Evolutionary conservation across 2,113 vertebrate genomes (phyloP).

Genomic region (Caranx melampygus): DNA sequence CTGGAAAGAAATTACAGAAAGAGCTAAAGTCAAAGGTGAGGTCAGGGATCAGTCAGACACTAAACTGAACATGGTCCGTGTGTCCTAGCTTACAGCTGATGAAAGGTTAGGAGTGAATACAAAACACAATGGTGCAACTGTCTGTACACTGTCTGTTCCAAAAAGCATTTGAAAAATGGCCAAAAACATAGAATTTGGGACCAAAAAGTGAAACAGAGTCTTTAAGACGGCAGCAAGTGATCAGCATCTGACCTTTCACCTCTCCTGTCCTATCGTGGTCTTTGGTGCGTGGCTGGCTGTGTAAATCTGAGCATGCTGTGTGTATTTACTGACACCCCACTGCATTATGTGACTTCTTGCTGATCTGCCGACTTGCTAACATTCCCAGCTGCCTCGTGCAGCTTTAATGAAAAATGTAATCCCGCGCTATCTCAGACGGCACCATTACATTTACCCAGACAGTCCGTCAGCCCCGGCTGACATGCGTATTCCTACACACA

Average conservation of each 20-base stretch:
- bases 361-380: conserved; percentile 25
- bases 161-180: no score
- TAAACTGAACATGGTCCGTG: no score
- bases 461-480: conserved; percentile 44
- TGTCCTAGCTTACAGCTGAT: no score
- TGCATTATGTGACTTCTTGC: conserved; percentile 15
- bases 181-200: no score
- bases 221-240: neutral
- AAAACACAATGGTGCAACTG: no score
- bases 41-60: no score
- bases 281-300: neutral
- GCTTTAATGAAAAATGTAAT: conserved; percentile 61
- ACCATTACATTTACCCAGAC: conserved; percentile 44
- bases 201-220: neutral
- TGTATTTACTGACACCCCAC: conserved; percentile 27
- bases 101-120: no score
- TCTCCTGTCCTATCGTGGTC: neutral
- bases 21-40: no score
- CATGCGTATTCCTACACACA: conserved; percentile 30
- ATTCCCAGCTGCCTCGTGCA: neutral
- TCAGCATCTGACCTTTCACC: conserved; percentile 16
- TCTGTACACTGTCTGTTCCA: no score
- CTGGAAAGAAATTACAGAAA: no score
- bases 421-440: conserved; percentile 40
- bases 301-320: neutral